Evolutionary conservation across 2,888 invertebrate species (phyloP), one percentile per base, ranked within the genome.

Genomic region (Acronicta alni): DNA sequence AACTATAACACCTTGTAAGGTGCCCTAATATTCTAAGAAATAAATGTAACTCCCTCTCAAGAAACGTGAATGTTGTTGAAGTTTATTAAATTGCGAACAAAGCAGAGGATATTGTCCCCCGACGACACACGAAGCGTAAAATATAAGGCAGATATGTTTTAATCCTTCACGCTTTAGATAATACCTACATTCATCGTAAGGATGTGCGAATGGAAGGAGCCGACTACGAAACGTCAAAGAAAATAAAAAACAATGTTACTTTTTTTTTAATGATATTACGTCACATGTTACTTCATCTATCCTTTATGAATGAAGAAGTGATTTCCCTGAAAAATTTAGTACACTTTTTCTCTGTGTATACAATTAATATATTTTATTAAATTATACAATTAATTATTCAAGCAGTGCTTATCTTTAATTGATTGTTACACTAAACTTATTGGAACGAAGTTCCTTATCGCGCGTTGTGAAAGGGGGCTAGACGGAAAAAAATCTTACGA

Each of bases 141-240:
- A 85, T 86, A 86, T 84, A 79, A 70, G 54, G 57, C 70, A 75
- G 72, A 76, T 76, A 75, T 71, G 81, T 84, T 89, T 88, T 89
- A 89, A 89, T 88, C 87, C 84, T 69, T 75, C 75, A 69, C 80
- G 76, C 77, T 84, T 84, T 80, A 81, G 83, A 83, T 85, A 82
- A 80, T 79, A 78, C 72, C 65, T 65, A 58, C 57, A 54, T 55
- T 61, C 32, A 45, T 42, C 47, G 52, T 49, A 4, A 23, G 12
- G 77, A 80, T 74, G 74, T 73, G 26, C 17, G 62, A 79, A 72
- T 52, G 26, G 18, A 16, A 63, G 66, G 71, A 79, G 55, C 5
- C 54, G 69, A 43, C 67, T 59, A 32, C 7, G 12, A 1, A 43
- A 42, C 30, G n/a, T n/a, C n/a, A n/a, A 5, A 18, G 10, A 10